Evolutionary conservation across 2,113 vertebrate species (phyloP), one percentile per base, ranked within the genome.

Genomic region (Nycticryphes semicollaris): DNA sequence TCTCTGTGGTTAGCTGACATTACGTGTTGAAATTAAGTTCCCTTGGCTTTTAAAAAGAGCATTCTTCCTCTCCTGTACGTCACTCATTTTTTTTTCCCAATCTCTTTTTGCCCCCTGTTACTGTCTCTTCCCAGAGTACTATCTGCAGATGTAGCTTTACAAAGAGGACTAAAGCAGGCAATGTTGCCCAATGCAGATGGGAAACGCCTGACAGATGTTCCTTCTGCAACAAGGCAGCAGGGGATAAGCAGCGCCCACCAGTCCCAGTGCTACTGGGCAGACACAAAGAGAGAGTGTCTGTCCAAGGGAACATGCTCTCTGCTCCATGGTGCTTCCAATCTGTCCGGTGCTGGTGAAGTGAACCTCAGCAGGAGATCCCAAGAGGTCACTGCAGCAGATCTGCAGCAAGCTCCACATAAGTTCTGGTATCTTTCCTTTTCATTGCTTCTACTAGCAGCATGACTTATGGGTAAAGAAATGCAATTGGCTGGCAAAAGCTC

Each of bases 401-500:
- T 74, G 28, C 64, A 54, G 54, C 79, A 70, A 95, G n/a, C 11
- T 83, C 27, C 8, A 20, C 50, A 28, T 33, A 15, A 13, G 18
- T 73, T 94, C 73, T 63, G 41, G 16, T 43, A 12, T 37, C 28
- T 92, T 81, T 62, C 19, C 27, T 87, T 95, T 73, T 67, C 1
- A 0, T 78, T 75, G 18, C 73, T 87, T 90, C 63, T 89, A 21
- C 37, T 48, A 47, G 18, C 56, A 56, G 12, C 5, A 1, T 24
- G 31, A 77, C 68, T n/a, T 74, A 2, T 25, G 30, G 60, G 84
- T 73, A 94, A 81, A 77, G 63, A 92, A 81, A 51, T 75, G 47
- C 67, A 93, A 92, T 30, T 81, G 89, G 67, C 84, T 95, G 84
- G 70, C 48, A 92, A 88, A 90, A 93, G 54, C 86, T 86, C 79